Evolutionary conservation across 1,140 invertebrate genomes (phyloP).

Genomic region (Coptotermes formosanus): DNA sequence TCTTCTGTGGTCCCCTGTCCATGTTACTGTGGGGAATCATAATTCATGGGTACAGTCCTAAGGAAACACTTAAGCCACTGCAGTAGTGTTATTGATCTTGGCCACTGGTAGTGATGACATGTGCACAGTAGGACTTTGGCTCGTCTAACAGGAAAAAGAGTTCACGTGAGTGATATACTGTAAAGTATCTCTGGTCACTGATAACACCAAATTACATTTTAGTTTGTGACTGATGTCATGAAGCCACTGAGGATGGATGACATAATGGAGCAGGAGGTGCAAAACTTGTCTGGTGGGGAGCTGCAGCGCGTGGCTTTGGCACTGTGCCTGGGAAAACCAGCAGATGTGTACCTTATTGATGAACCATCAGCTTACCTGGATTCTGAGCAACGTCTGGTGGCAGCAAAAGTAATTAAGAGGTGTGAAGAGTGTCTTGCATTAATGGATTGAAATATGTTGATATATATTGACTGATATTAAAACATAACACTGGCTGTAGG

Average conservation of each 20-base stretch:
- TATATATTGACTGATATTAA: no score
- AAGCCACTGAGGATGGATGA: constrained; percentile 97
- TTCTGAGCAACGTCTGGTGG: constrained; percentile 99
- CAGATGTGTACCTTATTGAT: constrained; percentile 98
- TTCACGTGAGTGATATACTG: no score
- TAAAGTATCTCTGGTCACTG: no score
- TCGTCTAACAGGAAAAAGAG: no score
- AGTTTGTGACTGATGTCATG: constrained; percentile 99
- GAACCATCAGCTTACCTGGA: constrained; percentile 99
- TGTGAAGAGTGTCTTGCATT: constrained; percentile 67
- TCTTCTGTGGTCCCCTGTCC: no score
- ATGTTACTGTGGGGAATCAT: no score
- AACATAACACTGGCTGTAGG: neutral
- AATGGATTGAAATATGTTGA: no score
- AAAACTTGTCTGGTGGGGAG: constrained; percentile 98
- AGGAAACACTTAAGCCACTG: no score
- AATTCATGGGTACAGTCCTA: no score
- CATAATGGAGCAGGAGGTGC: constrained; percentile 98
- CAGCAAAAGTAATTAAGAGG: constrained; percentile 89
- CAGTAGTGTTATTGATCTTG: no score
- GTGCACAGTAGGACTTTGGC: no score
- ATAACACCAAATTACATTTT: constrained; percentile 35
- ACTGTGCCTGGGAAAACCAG: constrained; percentile 96
- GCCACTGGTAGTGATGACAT: no score
- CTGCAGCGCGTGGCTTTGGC: constrained; percentile 95